Base-by-base conservation (phyloP, 2,113 vertebrate species). In the Cyrtonyx montezumae region DNA sequence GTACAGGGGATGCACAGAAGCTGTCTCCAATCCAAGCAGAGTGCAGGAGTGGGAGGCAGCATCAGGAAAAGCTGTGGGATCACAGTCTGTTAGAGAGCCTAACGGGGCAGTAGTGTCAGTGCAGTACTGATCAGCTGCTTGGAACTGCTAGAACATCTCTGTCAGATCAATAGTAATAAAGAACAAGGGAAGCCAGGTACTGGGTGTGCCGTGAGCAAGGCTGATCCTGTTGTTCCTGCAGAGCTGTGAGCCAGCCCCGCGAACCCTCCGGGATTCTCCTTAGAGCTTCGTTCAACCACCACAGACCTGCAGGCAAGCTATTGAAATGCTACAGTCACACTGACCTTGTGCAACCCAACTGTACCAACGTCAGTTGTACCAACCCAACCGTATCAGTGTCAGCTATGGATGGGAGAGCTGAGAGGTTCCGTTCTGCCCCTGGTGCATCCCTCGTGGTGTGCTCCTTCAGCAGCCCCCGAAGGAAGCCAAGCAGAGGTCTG, bases 101-200 rank as follows among this genome's bases (percentile, higher is more conserved):
- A 53, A 66, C 51, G 13, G 67, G 88, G 62, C 65, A 69, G n/a
- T n/a, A n/a, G n/a, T n/a, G n/a, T 77, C 81, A n/a, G 81, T 67
- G 26, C 23, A 67, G 21, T 58, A 30, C 91, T 74, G 88, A 95
- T 93, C 34, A 91, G 81, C 88, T 85, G 92, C 82, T 91, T 89
- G 58, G 88, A 92, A 92, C 1, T 30, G 84, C 91, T 93, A 79
- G 88, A 96, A 92, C 87, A 89, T 87, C 94, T 77, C 91, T 81
- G 76, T 73, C 16, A 32, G 95, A 95, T 96, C 91, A 91, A 91
- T 93, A 94, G 65, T 6, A 70, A 84, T 87, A 55, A 89, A 84
- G 78, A 92, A 75, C 63, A 92, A 59, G 80, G 75, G 51, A 46
- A 91, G 81, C 40, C 89, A 87, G 45, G 84, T 79, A 88, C 28